These are phyloP conservation scores for Misgurnus mizolepis DNA, from an alignment of 2,113 vertebrate species.

Conservation along the genomic window DNA sequence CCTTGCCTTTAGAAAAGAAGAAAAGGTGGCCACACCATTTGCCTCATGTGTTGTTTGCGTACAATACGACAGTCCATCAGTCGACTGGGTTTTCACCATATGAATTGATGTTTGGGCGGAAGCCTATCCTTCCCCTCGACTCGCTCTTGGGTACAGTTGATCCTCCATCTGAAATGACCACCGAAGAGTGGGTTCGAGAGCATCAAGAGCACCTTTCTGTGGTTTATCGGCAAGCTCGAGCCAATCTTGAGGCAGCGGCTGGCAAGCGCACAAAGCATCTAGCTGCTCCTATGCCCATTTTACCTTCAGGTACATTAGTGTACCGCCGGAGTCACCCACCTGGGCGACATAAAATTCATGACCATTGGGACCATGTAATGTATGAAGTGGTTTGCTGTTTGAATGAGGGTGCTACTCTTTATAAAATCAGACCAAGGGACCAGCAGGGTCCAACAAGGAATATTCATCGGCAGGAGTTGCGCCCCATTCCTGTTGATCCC, in stretches of 20 bases:
- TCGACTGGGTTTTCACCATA: constrained; percentile 11
- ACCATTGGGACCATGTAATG: background rate
- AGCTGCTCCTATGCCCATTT: background rate
- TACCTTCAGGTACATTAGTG: background rate
- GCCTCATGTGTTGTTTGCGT: constrained; percentile 4
- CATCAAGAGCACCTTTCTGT: background rate
- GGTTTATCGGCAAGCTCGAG: background rate
- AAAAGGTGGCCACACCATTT: constrained; percentile 7
- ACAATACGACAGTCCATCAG: constrained; percentile 6
- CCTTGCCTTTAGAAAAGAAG: background rate
- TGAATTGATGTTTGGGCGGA: constrained; percentile 15
- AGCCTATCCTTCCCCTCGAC: background rate
- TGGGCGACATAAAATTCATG: constrained; percentile 8
- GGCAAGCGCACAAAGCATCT: background rate
- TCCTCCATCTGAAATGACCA: background rate
- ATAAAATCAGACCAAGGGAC: constrained; percentile 3
- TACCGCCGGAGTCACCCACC: background rate
- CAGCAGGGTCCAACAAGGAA: constrained; percentile 2
- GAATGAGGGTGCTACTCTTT: background rate
- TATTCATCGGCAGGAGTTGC: constrained; percentile 16
- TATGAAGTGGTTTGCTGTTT: constrained; percentile 4
- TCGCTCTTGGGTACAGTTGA: background rate
- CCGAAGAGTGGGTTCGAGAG: background rate
- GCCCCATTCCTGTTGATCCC: background rate
- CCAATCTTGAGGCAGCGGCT: constrained; percentile 11